Base-by-base conservation (phyloP, 2,113 vertebrate species). In the Callipepla californica region DNA sequence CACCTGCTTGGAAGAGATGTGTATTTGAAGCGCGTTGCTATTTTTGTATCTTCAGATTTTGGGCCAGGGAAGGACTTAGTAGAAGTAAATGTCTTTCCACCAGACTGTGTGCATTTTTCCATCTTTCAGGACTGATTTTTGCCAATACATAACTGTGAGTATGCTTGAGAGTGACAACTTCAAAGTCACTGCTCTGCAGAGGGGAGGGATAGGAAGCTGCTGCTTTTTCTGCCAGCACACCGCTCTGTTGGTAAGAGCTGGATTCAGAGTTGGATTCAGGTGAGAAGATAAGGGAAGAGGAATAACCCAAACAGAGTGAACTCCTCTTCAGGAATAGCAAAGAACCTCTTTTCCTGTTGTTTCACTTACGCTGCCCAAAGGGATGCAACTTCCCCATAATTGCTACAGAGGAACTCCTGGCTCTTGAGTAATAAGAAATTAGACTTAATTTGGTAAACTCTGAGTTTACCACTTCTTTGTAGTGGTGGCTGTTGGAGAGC, bases 401-500 rank as follows among this genome's bases (percentile, higher is more conserved):
- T 95, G 65, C 51, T 53, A 3, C 6, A 7, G 66, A 96, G 61
- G 82, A 90, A 76, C 91, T 91, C 40, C 40, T 91, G 61, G 32
- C 40, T 95, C 59, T 85, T 73, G 57, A 78, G 76, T 94, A 93
- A 75, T 87, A 85, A 94, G 44, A 79, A 94, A 90, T 94, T 91
- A 94, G 85, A 79, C 75, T 65, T 94, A 79, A 94, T 92, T 94
- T 87, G 73, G 91, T 91, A 61, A 91, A 79, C 73, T 92, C 34
- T 38, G 73, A 91, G 83, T 90, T 94, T 92, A 87, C 89, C 80
- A 85, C 78, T 87, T 85, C 89, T 95, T 90, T 92, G 91, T 89
- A 86, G 57, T 85, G 82, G 87, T 89, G 79, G 62, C 77, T 18
- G 2, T 57, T 94, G 74, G 48, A 83, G 85, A 88, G 51, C 47